Evolutionary conservation across 2,888 invertebrate genomes (phyloP).

Genomic region (Aradus depressus): DNA sequence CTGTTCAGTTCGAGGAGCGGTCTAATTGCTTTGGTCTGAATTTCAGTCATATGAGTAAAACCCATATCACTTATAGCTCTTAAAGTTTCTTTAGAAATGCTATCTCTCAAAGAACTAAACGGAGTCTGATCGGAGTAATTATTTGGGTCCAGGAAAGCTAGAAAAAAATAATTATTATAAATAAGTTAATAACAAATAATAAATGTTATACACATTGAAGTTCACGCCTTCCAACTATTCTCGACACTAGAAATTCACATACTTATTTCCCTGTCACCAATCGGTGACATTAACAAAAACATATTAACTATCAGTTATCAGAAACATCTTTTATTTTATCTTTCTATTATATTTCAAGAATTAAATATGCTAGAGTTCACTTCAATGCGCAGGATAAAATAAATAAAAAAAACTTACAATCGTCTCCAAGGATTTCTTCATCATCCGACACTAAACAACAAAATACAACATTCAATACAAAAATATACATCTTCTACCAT

Average conservation of each 20-base stretch:
- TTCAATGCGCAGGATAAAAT: too few relatives aligned
- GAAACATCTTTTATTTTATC: too few relatives aligned
- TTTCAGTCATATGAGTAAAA: constrained; percentile 88
- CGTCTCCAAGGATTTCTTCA: too few relatives aligned
- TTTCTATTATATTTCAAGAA: too few relatives aligned
- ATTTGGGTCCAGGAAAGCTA: constrained; percentile 48
- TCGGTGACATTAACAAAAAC: constrained; percentile 34
- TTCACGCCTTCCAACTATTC: not conserved
- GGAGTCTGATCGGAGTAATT: constrained; percentile 46
- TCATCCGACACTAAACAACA: too few relatives aligned
- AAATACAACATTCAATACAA: too few relatives aligned
- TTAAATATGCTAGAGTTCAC: too few relatives aligned
- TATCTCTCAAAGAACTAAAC: constrained; percentile 46
- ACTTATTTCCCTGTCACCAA: constrained; percentile 22
- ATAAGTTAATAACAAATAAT: not conserved
- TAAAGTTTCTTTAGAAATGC: constrained; percentile 70
- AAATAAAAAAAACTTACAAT: too few relatives aligned
- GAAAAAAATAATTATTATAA: constrained; percentile 42
- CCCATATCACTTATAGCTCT: constrained; percentile 83
- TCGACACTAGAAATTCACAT: not conserved
- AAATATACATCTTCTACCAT: too few relatives aligned
- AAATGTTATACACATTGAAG: not conserved
- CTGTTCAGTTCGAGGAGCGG: constrained; percentile 83
- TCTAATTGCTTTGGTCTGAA: constrained; percentile 82
- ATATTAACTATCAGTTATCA: too few relatives aligned